Evolutionary conservation across 2,888 invertebrate species (phyloP), one percentile per base, ranked within the genome.

Genomic region (Catocala nupta): DNA sequence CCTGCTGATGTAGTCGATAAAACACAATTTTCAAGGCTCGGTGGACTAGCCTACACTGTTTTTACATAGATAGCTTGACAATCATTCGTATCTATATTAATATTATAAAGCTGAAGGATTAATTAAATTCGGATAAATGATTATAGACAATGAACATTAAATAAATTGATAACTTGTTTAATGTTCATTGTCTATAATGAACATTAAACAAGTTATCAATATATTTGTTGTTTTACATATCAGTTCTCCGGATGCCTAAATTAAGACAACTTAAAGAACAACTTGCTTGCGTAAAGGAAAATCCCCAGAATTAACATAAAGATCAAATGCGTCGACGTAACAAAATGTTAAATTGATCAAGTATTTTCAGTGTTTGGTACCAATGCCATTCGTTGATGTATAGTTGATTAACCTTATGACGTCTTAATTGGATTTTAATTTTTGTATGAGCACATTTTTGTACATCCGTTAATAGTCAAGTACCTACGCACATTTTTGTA

Each of bases 361-460:
- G n/a, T 43, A 43, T 16, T 16, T 16, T 47, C 6, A 54, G 9
- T 6, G 8, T 39, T 39, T 39, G 36, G 1, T 39, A 39, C 36
- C 6, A 9, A 8, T 13, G 34, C 47, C 45, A 25, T 54, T 13
- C 13, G 8, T 10, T 11, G 61, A 55, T 65, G 55, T 56, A 42
- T 34, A 43, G 43, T 47, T 42, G 16, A 66, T 52, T 53, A 61
- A 71, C 55, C 53, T 47, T 13, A 50, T 53, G 58, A 45, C 57
- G 51, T 8, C 10, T 53, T 62, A 62, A 70, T 70, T 58, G 67
- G 12, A 50, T 70, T 71, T 50, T 67, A 71, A 71, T 50, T 33
- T 8, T 33, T 49, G 33, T 9, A 33, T 34, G n/a, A 34, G 11
- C n/a, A 49, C 8, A 49, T 49, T n/a, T 12, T 33, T 11, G 5